Percentiles rank a stretch among this genome's conserved stretches.
Conservation (phyloP, 2,113 vertebrate species). For the Vimba vimba region DNA sequence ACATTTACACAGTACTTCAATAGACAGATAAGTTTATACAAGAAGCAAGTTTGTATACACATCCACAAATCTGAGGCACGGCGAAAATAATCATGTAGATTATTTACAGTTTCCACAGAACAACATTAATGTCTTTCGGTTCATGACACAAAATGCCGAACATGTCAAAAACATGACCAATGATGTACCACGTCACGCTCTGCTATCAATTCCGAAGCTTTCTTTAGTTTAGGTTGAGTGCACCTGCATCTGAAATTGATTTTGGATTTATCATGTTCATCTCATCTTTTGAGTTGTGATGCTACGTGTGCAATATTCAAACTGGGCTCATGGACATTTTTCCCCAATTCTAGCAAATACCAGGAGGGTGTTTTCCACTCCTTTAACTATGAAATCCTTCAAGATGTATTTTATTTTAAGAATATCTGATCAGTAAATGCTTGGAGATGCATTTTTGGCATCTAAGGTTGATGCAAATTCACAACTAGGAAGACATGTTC, state of each 20-base stretch:
- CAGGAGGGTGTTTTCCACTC: neutral
- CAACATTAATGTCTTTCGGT: constrained; percentile 64
- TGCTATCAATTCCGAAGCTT: neutral
- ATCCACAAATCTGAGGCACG: constrained; percentile 65
- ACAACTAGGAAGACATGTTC: neutral
- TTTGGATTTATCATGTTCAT: constrained; percentile 13
- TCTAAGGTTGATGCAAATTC: too few species aligned
- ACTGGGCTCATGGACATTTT: neutral
- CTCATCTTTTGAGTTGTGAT: neutral
- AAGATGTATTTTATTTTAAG: neutral
- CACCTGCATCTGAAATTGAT: constrained; percentile 14
- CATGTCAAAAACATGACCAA: constrained; percentile 51
- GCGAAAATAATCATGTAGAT: constrained; percentile 65
- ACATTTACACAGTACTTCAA: constrained; percentile 57
- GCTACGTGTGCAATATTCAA: neutral
- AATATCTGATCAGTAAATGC: neutral
- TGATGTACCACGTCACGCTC: neutral
- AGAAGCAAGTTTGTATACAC: constrained; percentile 65
- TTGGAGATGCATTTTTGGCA: neutral
- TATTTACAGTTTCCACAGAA: constrained; percentile 63
- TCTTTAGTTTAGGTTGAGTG: constrained; percentile 1
- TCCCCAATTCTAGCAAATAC: neutral
- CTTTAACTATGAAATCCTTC: neutral
- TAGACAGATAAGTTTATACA: constrained; percentile 59
- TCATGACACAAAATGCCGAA: constrained; percentile 57